Conservation (phyloP, 2,113 vertebrate species). For the Podilymbus podiceps region DNA sequence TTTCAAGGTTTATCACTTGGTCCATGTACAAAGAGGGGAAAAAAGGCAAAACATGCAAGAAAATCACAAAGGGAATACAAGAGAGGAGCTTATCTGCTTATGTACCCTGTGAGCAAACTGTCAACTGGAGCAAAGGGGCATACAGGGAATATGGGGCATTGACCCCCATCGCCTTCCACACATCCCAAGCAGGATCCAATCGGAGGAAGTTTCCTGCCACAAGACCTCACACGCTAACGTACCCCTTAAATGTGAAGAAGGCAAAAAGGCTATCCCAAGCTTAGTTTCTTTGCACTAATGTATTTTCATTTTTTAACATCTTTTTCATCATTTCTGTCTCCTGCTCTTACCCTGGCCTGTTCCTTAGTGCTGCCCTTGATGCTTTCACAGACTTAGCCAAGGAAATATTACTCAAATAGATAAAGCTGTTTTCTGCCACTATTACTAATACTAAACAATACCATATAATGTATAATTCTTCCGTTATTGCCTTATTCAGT, state of each 20-base stretch:
- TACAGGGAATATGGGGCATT: neutral
- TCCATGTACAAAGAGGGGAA: rapidly evolving
- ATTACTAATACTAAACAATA: neutral
- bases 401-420: neutral
- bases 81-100: neutral
- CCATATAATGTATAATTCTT: neutral
- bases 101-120: rapidly evolving
- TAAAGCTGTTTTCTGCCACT: neutral
- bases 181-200: neutral
- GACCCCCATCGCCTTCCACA: neutral
- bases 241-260: neutral
- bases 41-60: neutral
- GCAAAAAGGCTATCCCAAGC: neutral
- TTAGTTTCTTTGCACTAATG: neutral
- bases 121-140: neutral
- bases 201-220: neutral
- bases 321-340: neutral
- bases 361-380: neutral
- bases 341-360: neutral
- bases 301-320: neutral
- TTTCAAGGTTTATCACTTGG: neutral
- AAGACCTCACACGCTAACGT: neutral
- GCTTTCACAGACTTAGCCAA: neutral
- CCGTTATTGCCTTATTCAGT: neutral
- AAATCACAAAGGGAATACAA: neutral